These are phyloP conservation scores for Phortica okadai DNA, from an alignment of 2,888 invertebrate genomes.

Conservation along the genomic window DNA sequence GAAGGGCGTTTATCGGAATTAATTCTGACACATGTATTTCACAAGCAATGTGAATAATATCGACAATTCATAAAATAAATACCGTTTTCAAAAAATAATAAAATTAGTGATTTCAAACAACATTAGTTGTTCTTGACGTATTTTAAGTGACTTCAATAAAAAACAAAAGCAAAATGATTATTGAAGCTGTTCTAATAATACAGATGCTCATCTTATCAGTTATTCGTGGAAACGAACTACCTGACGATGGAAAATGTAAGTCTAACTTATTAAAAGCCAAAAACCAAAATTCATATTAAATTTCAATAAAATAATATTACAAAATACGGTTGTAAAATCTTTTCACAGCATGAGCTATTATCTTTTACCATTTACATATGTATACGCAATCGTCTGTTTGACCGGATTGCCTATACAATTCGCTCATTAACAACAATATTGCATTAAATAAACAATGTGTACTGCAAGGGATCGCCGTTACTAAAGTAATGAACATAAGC, in stretches of 20 bases:
- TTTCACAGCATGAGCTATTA: too few relatives aligned
- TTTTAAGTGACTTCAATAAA: background rate
- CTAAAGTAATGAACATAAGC: too few relatives aligned
- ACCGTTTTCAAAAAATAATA: background rate
- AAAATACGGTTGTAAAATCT: too few relatives aligned
- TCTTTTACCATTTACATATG: too few relatives aligned
- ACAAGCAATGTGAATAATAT: background rate
- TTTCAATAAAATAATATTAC: too few relatives aligned
- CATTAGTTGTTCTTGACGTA: too few relatives aligned
- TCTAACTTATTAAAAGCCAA: conserved; percentile 33
- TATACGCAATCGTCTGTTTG: too few relatives aligned
- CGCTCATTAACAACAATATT: too few relatives aligned
- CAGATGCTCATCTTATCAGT: conserved; percentile 53
- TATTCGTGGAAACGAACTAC: conserved; percentile 46
- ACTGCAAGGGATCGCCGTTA: too few relatives aligned
- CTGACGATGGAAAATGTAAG: conserved; percentile 72
- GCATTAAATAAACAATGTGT: too few relatives aligned
- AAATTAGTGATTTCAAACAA: background rate
- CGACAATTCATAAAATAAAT: background rate
- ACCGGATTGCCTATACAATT: too few relatives aligned
- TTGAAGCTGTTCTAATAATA: conserved; percentile 23
- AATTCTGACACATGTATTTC: background rate
- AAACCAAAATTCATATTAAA: background rate
- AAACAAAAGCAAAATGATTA: conserved; percentile 26
- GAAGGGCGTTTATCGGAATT: background rate